Percentiles rank a stretch among this genome's conserved stretches.
Evolutionary conservation across 2,797 vertebrate genomes (phyloP).

Genomic region (Hydrolagus colliei): DNA sequence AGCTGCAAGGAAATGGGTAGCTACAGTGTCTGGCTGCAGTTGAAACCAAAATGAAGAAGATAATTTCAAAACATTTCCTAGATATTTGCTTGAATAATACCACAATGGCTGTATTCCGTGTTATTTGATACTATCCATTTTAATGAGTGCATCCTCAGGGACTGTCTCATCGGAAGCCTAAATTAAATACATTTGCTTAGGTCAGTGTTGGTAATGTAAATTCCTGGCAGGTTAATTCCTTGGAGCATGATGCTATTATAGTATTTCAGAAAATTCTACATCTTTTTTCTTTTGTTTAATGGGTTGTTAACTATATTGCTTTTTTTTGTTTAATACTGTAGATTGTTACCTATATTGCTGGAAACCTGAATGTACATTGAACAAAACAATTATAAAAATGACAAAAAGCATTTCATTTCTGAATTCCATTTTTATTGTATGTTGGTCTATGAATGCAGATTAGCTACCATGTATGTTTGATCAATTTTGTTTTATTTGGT

Average conservation of each 20-base stretch:
- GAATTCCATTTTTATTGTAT: neutral
- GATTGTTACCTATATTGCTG: neutral
- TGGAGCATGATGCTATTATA: neutral
- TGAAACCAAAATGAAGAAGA: neutral
- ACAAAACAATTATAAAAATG: neutral
- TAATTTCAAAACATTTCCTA: neutral
- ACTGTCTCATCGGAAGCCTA: neutral
- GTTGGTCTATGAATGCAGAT: neutral
- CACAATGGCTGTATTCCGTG: neutral
- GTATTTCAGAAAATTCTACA: conserved; percentile 7
- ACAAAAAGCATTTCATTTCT: neutral
- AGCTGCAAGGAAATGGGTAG: neutral
- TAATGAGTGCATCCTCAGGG: neutral
- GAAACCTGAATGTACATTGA: neutral
- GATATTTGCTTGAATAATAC: neutral
- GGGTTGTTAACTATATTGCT: neutral
- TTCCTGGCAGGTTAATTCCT: conserved; percentile 7
- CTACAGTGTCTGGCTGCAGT: neutral
- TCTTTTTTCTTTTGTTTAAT: conserved; percentile 14
- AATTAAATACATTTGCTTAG: neutral
- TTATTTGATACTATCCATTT: neutral
- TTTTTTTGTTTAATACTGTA: neutral
- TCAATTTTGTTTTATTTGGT: too few relatives aligned
- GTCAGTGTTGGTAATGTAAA: conserved; percentile 20
- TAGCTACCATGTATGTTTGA: too few relatives aligned